These are phyloP conservation scores for Melanchra persicariae DNA, from an alignment of 2,888 invertebrate genomes.

Conservation along the genomic window DNA sequence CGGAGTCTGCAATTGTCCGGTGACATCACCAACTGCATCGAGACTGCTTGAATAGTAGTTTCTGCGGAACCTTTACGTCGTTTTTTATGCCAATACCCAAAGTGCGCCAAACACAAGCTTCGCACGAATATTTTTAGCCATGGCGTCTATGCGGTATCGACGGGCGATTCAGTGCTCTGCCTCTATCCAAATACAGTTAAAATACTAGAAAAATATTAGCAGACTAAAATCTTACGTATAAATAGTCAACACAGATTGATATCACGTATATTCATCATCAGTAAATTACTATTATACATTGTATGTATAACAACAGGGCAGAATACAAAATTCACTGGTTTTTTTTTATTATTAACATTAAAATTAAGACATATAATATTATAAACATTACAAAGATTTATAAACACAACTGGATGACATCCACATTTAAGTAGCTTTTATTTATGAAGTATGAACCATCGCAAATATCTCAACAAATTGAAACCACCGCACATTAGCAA, in stretches of 20 bases:
- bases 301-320: constrained; percentile 24
- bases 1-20: too few species aligned
- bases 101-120: too few species aligned
- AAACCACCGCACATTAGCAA: background rate
- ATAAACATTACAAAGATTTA: constrained; percentile 3
- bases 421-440: background rate
- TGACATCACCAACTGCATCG: too few species aligned
- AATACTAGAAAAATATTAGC: constrained; percentile 23
- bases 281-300: constrained; percentile 37
- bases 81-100: too few species aligned
- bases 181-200: background rate
- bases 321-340: constrained; percentile 10
- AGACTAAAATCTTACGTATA: constrained; percentile 16
- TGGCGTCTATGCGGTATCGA: too few species aligned
- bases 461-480: background rate
- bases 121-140: too few species aligned
- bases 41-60: too few species aligned
- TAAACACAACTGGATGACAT: background rate
- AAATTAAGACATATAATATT: constrained; percentile 1
- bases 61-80: too few species aligned
- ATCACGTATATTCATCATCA: constrained; percentile 32
- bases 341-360: constrained; percentile 1
- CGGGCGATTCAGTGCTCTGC: too few species aligned
- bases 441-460: background rate
- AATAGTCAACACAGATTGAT: constrained; percentile 45